Base-by-base conservation (phyloP, 2,797 vertebrate genomes). In the Phalloptychus januarius region DNA sequence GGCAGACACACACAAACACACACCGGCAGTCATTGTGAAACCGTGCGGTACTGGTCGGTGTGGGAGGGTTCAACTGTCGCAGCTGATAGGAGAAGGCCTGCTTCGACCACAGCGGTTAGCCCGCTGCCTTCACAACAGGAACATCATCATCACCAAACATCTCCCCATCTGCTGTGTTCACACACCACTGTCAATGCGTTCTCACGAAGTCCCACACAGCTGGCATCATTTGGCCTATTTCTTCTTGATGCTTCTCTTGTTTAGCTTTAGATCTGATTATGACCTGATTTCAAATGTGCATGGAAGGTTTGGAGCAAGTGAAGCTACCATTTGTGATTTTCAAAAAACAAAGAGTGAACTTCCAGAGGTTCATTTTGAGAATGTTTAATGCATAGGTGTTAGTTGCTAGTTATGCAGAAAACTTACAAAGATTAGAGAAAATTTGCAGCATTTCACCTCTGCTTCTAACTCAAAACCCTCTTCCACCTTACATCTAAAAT, bases 21-120 rank as follows among this genome's bases (percentile, higher is more conserved):
- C 82, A 65, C 74, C 7, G 33, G 72, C 80, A 90, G 87, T 94
- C 89, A 93, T 89, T 89, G 72, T 87, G 92, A 93, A 94, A 95
- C 79, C 2, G 28, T 80, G 87, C 10, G 74, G 84, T 85, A 80
- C 75, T 52, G 77, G 77, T 61, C 77, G 65, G 75, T 83, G 85
- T 85, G 77, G 76, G 84, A 79, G 77, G 77, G 79, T 77, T 72
- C 75, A 89, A 92, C 85, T 86, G 91, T 91, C 79, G 84, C 92
- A 91, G 89, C 89, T 91, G 90, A 92, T 83, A 75, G 74, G 77
- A 86, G 79, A 42, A 38, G 82, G 72, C 48, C 76, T 74, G 40
- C 63, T 85, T 58, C 70, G 75, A 86, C 88, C 87, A 52, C 83
- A 78, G 93, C 0, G 82, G 89, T 91, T 87, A 85, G 81, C 79